These are phyloP conservation scores for Coilia nasus DNA, from an alignment of 2,797 vertebrate genomes.

Conservation along the genomic window DNA sequence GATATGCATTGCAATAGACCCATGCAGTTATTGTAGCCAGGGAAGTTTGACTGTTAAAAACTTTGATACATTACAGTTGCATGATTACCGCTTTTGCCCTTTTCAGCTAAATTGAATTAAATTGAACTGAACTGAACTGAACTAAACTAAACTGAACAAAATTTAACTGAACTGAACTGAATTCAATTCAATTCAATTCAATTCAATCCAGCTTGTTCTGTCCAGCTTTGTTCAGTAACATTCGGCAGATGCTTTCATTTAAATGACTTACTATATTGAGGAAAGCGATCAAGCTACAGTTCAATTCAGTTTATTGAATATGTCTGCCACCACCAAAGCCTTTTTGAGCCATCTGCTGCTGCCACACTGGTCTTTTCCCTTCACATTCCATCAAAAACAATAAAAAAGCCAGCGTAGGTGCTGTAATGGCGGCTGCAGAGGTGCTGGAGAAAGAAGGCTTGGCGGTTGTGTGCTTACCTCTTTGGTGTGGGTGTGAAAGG, in stretches of 20 bases:
- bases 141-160: too few species aligned
- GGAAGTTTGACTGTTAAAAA: background rate
- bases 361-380: background rate
- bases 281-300: too few species aligned
- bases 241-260: too few species aligned
- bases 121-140: background rate
- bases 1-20: background rate
- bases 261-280: too few species aligned
- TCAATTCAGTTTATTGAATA: too few species aligned
- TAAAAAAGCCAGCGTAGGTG: background rate
- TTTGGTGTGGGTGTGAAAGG: constrained; percentile 98
- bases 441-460: too few species aligned
- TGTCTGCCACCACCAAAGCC: background rate
- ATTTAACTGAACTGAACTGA: background rate
- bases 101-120: background rate
- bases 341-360: background rate
- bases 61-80: background rate
- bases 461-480: constrained; percentile 74
- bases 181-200: background rate
- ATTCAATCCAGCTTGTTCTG: background rate
- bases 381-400: background rate
- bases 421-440: background rate
- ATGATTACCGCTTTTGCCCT: background rate
- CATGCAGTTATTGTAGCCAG: background rate
- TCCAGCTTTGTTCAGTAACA: background rate